A percentile compares a stretch with the other conserved stretches of the same genome.
Conservation (phyloP, 2,113 vertebrate species). For the Hippocampus zosterae region DNA sequence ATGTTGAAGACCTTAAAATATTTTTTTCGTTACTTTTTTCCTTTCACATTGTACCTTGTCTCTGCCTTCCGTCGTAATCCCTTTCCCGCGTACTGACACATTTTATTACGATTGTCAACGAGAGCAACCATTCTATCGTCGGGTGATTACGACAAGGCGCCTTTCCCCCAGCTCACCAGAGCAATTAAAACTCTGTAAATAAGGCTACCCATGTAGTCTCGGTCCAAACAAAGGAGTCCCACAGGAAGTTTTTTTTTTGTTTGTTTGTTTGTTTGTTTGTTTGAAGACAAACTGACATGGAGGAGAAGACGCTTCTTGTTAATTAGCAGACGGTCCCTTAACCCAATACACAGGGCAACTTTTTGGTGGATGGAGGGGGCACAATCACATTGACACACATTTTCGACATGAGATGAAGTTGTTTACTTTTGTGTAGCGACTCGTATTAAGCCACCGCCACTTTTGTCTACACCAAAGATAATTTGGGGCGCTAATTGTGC, state of each 20-base stretch:
- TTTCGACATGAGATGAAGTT: constrained; percentile 70
- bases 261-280: constrained; percentile 45
- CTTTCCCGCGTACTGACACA: background rate
- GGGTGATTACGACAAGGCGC: constrained; percentile 78
- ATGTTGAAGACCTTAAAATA: background rate
- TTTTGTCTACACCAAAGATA: constrained; percentile 63
- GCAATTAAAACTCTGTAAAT: constrained; percentile 90
- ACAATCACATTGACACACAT: constrained; percentile 72
- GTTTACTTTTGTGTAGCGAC: constrained; percentile 73
- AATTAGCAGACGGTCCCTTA: constrained; percentile 73
- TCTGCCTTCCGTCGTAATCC: background rate
- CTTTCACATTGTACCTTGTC: background rate
- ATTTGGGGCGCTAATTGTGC: constrained; percentile 47
- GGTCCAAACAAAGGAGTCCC: constrained; percentile 75
- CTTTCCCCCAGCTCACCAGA: constrained; percentile 81
- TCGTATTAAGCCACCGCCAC: constrained; percentile 45
- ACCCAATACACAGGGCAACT: constrained; percentile 61
- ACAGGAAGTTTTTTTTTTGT: constrained; percentile 65
- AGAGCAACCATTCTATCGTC: constrained; percentile 79
- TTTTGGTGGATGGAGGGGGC: constrained; percentile 31
- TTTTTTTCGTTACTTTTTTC: background rate
- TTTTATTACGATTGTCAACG: constrained; percentile 85
- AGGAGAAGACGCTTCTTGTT: constrained; percentile 64
- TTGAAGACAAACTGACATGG: constrained; percentile 62
- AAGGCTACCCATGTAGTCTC: constrained; percentile 77